Conservation (phyloP, 2,797 vertebrate genomes). For the Gila robusta region DNA sequence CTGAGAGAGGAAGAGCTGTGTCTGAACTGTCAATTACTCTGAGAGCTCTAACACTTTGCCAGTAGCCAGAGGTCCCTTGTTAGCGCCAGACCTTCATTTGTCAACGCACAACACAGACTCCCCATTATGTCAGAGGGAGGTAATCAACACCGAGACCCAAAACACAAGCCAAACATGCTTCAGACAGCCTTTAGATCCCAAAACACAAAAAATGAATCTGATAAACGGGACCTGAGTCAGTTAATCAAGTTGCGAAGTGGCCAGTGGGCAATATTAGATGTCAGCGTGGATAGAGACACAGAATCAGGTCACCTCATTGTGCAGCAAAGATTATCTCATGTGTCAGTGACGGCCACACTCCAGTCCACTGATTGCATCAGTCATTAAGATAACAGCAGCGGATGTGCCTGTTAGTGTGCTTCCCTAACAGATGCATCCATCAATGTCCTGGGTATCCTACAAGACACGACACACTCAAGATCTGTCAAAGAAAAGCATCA, state of each 20-base stretch:
- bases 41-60: conserved; percentile 13
- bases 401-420: conserved; percentile 40
- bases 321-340: conserved; percentile 28
- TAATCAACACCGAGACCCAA: conserved; percentile 14
- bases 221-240: neutral
- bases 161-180: conserved; percentile 16
- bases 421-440: conserved; percentile 11
- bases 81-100: conserved; percentile 42
- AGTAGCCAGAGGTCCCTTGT: conserved; percentile 27
- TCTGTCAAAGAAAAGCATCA: conserved; percentile 15
- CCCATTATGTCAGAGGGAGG: conserved; percentile 25
- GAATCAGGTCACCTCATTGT: conserved; percentile 26
- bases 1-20: conserved; percentile 11
- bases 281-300: conserved; percentile 27
- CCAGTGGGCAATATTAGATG: conserved; percentile 26
- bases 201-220: neutral
- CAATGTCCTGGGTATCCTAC: neutral
- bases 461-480: neutral
- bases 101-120: conserved; percentile 10
- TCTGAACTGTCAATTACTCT: conserved; percentile 46
- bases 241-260: conserved; percentile 38
- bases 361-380: conserved; percentile 61
- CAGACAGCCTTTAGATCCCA: conserved; percentile 13
- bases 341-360: conserved; percentile 47
- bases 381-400: conserved; percentile 58